Evolutionary conservation across 2,888 invertebrate species (phyloP).

Genomic region (Punctoribates punctum): DNA sequence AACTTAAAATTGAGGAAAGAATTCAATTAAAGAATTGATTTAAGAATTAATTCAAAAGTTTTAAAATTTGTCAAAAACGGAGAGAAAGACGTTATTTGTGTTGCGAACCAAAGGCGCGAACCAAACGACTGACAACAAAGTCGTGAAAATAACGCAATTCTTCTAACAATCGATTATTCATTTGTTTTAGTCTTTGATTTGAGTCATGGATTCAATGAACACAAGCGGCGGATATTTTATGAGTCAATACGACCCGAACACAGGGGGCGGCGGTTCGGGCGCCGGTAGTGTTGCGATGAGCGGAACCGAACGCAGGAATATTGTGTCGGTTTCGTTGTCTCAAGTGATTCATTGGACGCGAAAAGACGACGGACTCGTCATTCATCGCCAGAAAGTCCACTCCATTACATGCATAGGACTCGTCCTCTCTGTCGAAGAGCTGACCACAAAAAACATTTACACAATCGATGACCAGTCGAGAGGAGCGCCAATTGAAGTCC

Average conservation of each 20-base stretch:
- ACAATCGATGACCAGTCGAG: conserved; percentile 45
- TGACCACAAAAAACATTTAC: conserved; percentile 47
- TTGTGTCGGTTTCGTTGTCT: conserved; percentile 50
- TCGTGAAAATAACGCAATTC: too few relatives aligned
- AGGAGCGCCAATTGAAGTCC: conserved; percentile 46
- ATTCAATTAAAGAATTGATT: too few relatives aligned
- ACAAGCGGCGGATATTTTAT: conserved; percentile 27
- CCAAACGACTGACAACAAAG: too few relatives aligned
- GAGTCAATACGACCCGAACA: conserved; percentile 8
- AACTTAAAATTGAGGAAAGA: too few relatives aligned
- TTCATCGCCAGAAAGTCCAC: conserved; percentile 41
- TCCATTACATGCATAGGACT: conserved; percentile 45
- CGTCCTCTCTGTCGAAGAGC: conserved; percentile 45
- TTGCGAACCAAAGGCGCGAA: too few relatives aligned
- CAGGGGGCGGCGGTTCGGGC: too few relatives aligned
- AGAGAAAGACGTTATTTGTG: too few relatives aligned
- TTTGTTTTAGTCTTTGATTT: neutral
- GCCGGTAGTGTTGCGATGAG: neutral
- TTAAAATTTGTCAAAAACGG: too few relatives aligned
- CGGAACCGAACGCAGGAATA: conserved; percentile 16
- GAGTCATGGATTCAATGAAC: neutral
- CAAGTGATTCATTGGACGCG: conserved; percentile 53
- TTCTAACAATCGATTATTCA: too few relatives aligned
- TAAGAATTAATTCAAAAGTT: too few relatives aligned
- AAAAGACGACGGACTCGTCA: conserved; percentile 42